Evolutionary conservation across 2,797 vertebrate species (phyloP), one percentile per base, ranked within the genome.

Genomic region (Syngnathus acus): DNA sequence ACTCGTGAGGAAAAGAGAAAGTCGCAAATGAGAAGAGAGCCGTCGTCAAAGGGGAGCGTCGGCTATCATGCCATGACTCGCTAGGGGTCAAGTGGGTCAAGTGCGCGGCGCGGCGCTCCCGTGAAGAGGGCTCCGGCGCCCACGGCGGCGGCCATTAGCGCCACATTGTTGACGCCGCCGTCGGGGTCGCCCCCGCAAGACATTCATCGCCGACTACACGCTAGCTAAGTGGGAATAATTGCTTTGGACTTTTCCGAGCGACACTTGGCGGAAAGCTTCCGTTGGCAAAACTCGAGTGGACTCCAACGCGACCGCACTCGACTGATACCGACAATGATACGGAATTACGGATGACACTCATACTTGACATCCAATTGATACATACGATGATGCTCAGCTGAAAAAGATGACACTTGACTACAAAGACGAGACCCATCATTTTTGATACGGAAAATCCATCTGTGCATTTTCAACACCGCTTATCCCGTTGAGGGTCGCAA

Each of bases 71-170:
- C 86, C 83, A 86, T 80, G 82, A 85, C 90, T 91, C 73, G 50
- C 50, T n/a, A 4, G 19, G 50, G 53, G 10, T 54, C 77, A 86
- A 83, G 71, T 3, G 37, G 89, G 87, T 91, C 87, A 84, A 89
- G 88, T 82, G 85, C 88, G 67, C 65, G 71, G 70, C 74, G 77
- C 86, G 87, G 77, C 86, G 87, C 87, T 87, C 84, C 75, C 72
- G 62, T 71, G 72, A 71, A 84, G 83, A 81, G 84, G 78, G 76
- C 79, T 70, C 65, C 7, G 75, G 68, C 82, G 82, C 72, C 84
- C 82, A 88, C 87, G 88, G 89, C 68, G 82, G 89, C 78, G 67
- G 86, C 84, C 83, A 90, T 90, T 90, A 87, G 80, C 81, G 81
- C 76, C 86, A 77, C 78, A 73, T 82, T 68, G 80, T 72, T 86